phyloP scores from a whole-genome alignment of 2,797 vertebrate species.

The Babyrousa celebensis region DNA sequence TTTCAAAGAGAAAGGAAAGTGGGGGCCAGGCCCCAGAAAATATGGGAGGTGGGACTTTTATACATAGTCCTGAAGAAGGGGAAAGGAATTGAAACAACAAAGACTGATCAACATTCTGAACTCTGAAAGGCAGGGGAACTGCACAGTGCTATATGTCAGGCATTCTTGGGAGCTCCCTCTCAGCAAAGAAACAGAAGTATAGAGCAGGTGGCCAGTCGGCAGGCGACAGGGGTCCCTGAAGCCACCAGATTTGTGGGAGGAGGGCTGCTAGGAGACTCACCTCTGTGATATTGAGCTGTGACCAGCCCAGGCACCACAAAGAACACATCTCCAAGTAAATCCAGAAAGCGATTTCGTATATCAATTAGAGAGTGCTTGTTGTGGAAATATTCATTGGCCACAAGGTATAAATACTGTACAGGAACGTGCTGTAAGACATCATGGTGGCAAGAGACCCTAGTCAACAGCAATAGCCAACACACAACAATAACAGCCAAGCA shows the following conservation, averaged over 20 bases:
- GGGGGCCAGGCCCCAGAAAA: neutral
- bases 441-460: neutral
- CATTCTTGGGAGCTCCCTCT: neutral
- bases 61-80: neutral
- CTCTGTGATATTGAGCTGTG: slow-evolving; percentile 92
- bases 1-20: slow-evolving; percentile 5
- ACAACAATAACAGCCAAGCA: neutral
- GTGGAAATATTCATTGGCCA: slow-evolving; percentile 84
- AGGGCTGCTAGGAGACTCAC: slow-evolving; percentile 87
- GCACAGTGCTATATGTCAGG: too few species aligned
- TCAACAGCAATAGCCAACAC: neutral
- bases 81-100: neutral
- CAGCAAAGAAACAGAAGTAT: neutral
- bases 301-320: slow-evolving; percentile 91
- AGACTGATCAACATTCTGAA: neutral
- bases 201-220: neutral
- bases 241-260: neutral
- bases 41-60: neutral
- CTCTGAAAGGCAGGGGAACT: neutral
- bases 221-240: neutral
- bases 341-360: slow-evolving; percentile 90
- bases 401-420: neutral
- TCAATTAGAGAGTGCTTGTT: slow-evolving; percentile 85
- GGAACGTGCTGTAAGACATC: slow-evolving; percentile 59
- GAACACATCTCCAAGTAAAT: slow-evolving; percentile 90